Evolutionary conservation across 1,140 invertebrate genomes (phyloP).

Genomic region (Polyergus mexicanus): DNA sequence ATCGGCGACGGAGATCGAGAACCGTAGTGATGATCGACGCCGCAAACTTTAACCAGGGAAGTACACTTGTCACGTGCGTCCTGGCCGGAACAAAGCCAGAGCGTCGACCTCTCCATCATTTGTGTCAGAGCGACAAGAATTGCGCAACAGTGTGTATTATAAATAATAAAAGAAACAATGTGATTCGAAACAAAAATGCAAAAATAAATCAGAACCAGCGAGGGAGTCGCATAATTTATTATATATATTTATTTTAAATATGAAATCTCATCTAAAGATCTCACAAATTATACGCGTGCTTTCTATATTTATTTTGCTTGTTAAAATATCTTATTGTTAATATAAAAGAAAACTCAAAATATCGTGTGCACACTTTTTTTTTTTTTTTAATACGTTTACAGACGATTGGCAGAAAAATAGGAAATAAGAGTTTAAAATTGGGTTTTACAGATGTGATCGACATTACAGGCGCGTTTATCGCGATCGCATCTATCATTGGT

Average conservation of each 20-base stretch:
- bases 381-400: background rate
- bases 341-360: background rate
- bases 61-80: slow-evolving; percentile 16
- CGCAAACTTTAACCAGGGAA: background rate
- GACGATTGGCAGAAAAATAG: too few relatives aligned
- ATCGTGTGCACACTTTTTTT: background rate
- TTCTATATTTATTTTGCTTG: background rate
- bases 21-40: slow-evolving; percentile 64
- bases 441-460: background rate
- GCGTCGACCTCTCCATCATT: slow-evolving; percentile 10
- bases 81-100: background rate
- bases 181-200: background rate
- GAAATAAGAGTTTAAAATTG: slow-evolving; percentile 12
- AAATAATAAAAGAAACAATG: background rate
- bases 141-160: slow-evolving; percentile 4
- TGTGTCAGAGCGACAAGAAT: slow-evolving; percentile 13
- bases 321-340: background rate
- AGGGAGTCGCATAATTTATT: background rate
- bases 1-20: slow-evolving; percentile 67
- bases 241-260: background rate
- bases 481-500: background rate
- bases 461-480: background rate
- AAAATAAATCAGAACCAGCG: background rate
- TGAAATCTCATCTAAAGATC: background rate
- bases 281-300: background rate